phyloP scores from a whole-genome alignment of 1,140 invertebrate genomes.

The Eueides isabella region DNA sequence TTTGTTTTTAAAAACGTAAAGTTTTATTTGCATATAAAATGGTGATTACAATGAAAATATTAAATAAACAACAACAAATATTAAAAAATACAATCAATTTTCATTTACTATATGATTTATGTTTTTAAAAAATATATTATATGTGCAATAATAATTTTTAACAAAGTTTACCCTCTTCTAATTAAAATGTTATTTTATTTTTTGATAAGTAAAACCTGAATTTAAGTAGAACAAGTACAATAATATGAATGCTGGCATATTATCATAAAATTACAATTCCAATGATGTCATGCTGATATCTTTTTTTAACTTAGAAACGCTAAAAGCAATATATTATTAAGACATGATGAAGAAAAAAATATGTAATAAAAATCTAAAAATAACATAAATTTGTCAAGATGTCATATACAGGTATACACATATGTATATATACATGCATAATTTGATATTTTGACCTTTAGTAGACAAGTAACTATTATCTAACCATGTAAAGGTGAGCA shows the following conservation, averaged over 20 bases:
- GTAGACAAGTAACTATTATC: background rate
- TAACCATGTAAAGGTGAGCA: background rate
- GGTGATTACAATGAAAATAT: too few relatives aligned
- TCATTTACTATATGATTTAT: too few relatives aligned
- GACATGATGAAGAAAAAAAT: background rate
- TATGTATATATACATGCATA: background rate
- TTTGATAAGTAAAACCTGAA: background rate
- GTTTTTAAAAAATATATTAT: background rate
- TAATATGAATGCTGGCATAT: background rate
- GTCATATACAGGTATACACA: background rate
- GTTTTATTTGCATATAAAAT: too few relatives aligned
- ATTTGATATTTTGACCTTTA: background rate
- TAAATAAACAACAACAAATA: too few relatives aligned
- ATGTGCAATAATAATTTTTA: background rate
- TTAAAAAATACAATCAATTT: too few relatives aligned
- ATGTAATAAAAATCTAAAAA: background rate
- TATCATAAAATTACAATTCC: background rate
- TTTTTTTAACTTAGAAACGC: background rate
- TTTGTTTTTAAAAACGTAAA: too few relatives aligned
- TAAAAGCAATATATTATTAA: background rate
- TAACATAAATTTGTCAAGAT: background rate
- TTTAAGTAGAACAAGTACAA: background rate
- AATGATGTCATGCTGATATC: conserved; percentile 2
- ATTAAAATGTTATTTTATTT: background rate
- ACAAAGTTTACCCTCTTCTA: background rate